Base-by-base conservation (phyloP, 1,140 invertebrate species). In the Caerostris darwini region DNA sequence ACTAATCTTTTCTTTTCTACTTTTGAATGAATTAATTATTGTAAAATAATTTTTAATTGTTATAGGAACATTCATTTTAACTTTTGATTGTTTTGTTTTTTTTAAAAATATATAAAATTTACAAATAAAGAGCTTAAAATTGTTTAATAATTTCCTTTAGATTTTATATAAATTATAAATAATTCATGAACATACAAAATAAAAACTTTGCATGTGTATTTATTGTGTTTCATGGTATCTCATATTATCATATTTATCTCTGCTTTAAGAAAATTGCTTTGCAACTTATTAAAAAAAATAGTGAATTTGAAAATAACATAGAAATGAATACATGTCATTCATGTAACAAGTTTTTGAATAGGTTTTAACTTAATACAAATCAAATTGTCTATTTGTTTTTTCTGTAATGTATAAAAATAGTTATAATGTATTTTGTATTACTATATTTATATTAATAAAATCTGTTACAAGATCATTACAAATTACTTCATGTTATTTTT, bases 401-500 rank as follows among this genome's bases (percentile, higher is more conserved):
- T 90, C 88, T 90, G 59, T 71, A 17, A 77, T 61, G 34, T 90
- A 34, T 71, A 90, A 71, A 90, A 90, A 90, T 88, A 90, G 88
- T 71, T 67, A 71, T 90, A 77, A 71, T 90, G 64, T 90, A 90
- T 90, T 90, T 90, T 90, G 88, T 90, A 90, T 90, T 90, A 90
- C 88, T 90, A 90, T 90, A 90, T 90, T 90, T 90, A 69, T 90
- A 90, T 57, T 90, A 90, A 90, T 90, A 90, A 90, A 90, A 90
- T 88, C 61, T 88, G 59, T 88, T 88, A 64, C 56, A 83, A 83
- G 82, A 83, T 77, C 71, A 53, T 77, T 10, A 77, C 34, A 34
- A 34, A 34, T 34, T 34, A 34, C 34, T 34, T 34, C 34, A 34
- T 34, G 34, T 34, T 34, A 34, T 34, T 34, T 34, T 34, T 34